Evolutionary conservation across 2,797 vertebrate species (phyloP).

Genomic region (Microctenopoma steveboyesi): DNA sequence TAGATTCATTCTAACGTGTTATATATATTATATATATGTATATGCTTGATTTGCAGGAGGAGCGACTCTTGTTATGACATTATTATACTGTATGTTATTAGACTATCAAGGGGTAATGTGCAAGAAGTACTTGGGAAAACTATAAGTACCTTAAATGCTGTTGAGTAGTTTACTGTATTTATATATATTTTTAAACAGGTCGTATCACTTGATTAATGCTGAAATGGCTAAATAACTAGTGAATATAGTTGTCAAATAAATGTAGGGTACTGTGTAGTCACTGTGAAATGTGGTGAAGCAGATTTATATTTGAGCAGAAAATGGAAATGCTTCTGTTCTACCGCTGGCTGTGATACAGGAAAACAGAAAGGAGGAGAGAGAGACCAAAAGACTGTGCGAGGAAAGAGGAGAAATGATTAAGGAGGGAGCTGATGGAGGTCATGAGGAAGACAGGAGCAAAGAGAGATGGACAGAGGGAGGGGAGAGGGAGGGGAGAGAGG

Average conservation of each 20-base stretch:
- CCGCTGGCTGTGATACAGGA: slow-evolving; percentile 24
- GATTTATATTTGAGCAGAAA: slow-evolving; percentile 19
- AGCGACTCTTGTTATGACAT: not conserved
- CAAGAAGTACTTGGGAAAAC: slow-evolving; percentile 3
- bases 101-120: not conserved
- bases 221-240: not conserved
- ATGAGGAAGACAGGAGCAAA: slow-evolving; percentile 37
- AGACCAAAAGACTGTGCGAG: slow-evolving; percentile 25
- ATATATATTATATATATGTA: too few species aligned
- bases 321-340: slow-evolving; percentile 16
- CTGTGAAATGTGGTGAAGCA: slow-evolving; percentile 5
- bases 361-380: slow-evolving; percentile 18
- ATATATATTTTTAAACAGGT: slow-evolving; percentile 1
- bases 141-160: not conserved
- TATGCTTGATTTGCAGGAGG: too few species aligned
- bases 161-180: not conserved
- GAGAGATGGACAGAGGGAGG: slow-evolving; percentile 16
- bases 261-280: not conserved
- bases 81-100: not conserved
- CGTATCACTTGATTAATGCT: not conserved
- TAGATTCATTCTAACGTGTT: too few species aligned
- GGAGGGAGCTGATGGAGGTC: slow-evolving; percentile 63
- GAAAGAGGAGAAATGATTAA: slow-evolving; percentile 59
- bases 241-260: slow-evolving; percentile 3
- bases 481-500: slow-evolving; percentile 15